Base-by-base conservation (phyloP, 2,888 invertebrate species). In the Lasioglossum zephyrum region DNA sequence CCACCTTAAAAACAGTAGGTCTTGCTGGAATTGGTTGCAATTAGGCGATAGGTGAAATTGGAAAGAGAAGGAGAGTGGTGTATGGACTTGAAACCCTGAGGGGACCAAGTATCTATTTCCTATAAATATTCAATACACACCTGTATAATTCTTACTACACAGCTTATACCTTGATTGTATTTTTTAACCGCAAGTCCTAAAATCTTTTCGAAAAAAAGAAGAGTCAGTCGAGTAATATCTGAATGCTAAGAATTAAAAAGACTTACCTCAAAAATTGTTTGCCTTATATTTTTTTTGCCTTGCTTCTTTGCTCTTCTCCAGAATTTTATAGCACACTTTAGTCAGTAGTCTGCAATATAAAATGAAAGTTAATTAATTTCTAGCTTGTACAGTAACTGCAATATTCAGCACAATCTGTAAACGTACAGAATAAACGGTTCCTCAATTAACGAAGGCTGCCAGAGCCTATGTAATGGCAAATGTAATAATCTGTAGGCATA, bases 391-490 rank as follows among this genome's bases (percentile, higher is more conserved):
- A n/a, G 39, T 69, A 69, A 69, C 22, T 41, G 22, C 6, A 69
- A 69, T 36, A 11, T 39, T 41, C 1, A 41, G 11, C 22, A n/a
- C 1, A 0, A n/a, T 69, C 39, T 41, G 11, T 31, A 69, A 79
- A 95, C 96, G 96, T 95, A 98, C 98, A 97, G 97, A 70, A 98
- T 97, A 96, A 98, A 98, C 91, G 97, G 97, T 93, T 98, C 97
- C 92, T 98, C 98, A 53, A 97, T 97, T 66, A 98, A 95, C 0
- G 98, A 98, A 9, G 98, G 98, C 91, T 97, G 97, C 98, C 98
- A 98, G 0, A 98, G 96, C 83, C 96, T 96, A 73, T 97, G 96
- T 26, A 98, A 93, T 4, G 97, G 97, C 85, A 97, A 96, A 88
- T 97, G 97, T 26, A 98, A 93, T 77, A 98, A 95, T 91, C 97